Conservation (phyloP, 2,888 invertebrate genomes). For the Eristalinus sepulchralis region DNA sequence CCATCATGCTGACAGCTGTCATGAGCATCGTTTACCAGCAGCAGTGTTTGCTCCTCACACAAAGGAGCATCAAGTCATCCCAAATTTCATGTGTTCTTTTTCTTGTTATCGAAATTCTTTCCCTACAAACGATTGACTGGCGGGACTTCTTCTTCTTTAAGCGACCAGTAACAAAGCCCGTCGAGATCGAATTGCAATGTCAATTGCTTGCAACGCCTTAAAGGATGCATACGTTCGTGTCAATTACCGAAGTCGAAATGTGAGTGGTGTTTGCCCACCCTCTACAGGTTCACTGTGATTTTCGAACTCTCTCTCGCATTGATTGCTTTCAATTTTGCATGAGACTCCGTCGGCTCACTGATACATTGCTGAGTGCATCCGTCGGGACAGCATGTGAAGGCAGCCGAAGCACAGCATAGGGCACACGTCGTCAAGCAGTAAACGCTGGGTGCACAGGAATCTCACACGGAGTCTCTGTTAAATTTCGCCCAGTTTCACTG, state of each 20-base stretch:
- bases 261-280: background rate
- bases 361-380: background rate
- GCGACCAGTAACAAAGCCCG: background rate
- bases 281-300: background rate
- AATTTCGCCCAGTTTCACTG: conserved; percentile 12
- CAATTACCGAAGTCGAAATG: background rate
- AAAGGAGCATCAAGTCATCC: background rate
- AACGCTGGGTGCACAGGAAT: background rate
- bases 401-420: background rate
- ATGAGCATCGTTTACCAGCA: background rate
- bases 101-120: background rate
- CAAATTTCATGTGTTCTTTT: background rate
- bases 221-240: background rate
- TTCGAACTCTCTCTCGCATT: background rate
- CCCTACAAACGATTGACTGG: background rate
- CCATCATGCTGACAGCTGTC: background rate
- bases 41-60: background rate
- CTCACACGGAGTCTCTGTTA: background rate
- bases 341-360: background rate
- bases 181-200: background rate
- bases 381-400: background rate
- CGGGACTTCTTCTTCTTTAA: background rate
- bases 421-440: background rate
- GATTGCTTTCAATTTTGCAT: background rate
- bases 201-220: background rate